phyloP scores from a whole-genome alignment of 1,140 invertebrate genomes.

The Brevipalpus yothersi region DNA sequence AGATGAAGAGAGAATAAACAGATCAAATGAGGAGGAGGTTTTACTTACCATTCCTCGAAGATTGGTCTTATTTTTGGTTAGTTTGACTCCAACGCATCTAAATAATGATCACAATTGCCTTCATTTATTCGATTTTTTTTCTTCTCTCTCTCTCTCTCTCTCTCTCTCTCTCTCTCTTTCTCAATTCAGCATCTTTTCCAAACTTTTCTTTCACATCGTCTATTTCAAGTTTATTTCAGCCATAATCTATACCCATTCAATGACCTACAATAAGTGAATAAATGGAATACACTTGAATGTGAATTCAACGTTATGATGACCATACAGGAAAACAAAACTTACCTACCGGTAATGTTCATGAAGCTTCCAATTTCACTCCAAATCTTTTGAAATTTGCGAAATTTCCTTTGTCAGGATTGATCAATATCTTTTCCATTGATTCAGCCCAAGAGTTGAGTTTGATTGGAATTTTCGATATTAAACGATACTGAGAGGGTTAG shows the following conservation, averaged over 20 bases:
- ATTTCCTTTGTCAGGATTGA: too few relatives aligned
- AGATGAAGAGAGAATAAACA: background rate
- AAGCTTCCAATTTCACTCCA: too few relatives aligned
- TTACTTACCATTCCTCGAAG: background rate
- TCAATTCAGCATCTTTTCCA: background rate
- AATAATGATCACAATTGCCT: background rate
- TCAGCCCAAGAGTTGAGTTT: too few relatives aligned
- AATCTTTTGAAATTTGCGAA: too few relatives aligned
- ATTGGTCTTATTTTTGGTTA: background rate
- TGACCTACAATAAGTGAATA: background rate
- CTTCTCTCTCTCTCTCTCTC: background rate
- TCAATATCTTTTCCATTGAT: too few relatives aligned
- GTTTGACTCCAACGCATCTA: background rate
- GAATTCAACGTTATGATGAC: background rate
- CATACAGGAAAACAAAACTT: background rate
- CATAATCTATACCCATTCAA: background rate
- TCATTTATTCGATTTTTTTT: background rate
- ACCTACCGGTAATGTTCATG: background rate
- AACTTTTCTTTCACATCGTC: background rate
- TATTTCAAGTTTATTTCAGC: background rate
- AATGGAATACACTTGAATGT: background rate
- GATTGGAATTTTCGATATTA: too few relatives aligned
- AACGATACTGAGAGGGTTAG: too few relatives aligned
- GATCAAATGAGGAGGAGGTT: background rate
- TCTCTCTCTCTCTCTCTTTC: background rate